Evolutionary conservation across 2,797 vertebrate genomes (phyloP).

Genomic region (Ctenopoma multispine): DNA sequence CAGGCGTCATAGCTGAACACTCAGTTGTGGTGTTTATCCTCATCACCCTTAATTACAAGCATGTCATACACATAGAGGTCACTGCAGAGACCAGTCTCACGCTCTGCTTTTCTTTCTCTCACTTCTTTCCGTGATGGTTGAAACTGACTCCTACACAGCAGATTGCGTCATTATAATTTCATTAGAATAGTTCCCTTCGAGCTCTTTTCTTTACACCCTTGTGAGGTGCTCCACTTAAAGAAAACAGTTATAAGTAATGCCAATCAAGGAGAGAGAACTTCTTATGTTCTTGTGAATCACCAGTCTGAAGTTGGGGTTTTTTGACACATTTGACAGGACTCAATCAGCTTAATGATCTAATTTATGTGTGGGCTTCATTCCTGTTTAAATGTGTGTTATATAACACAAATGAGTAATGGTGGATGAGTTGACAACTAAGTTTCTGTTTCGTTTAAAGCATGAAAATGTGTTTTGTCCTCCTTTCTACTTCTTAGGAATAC

Average conservation of each 20-base stretch:
- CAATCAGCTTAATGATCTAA: slow-evolving; percentile 6
- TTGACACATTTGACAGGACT: slow-evolving; percentile 11
- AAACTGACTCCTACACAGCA: slow-evolving; percentile 61
- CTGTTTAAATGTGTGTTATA: background rate
- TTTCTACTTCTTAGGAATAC: slow-evolving; percentile 86
- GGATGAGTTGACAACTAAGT: background rate
- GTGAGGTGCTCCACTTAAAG: slow-evolving; percentile 67
- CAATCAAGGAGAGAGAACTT: background rate
- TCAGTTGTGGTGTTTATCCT: slow-evolving; percentile 45
- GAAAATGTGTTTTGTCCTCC: slow-evolving; percentile 7
- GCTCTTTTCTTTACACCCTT: slow-evolving; percentile 48
- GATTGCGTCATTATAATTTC: slow-evolving; percentile 73
- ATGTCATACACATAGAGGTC: slow-evolving; percentile 43
- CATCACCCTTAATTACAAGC: slow-evolving; percentile 46
- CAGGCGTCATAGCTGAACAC: slow-evolving; percentile 36
- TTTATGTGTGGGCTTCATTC: background rate
- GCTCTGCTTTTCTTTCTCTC: slow-evolving; percentile 10
- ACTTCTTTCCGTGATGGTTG: slow-evolving; percentile 5
- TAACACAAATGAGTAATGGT: background rate
- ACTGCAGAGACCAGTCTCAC: slow-evolving; percentile 14
- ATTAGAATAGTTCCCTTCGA: slow-evolving; percentile 58
- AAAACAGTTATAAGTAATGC: slow-evolving; percentile 31
- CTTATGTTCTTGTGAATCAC: slow-evolving; percentile 32
- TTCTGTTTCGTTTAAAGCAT: slow-evolving; percentile 4
- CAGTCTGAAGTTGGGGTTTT: background rate